Percentiles rank a stretch among this genome's conserved stretches.
Conservation (phyloP, 1,140 invertebrate species). For the Himalopsyche phryganea region DNA sequence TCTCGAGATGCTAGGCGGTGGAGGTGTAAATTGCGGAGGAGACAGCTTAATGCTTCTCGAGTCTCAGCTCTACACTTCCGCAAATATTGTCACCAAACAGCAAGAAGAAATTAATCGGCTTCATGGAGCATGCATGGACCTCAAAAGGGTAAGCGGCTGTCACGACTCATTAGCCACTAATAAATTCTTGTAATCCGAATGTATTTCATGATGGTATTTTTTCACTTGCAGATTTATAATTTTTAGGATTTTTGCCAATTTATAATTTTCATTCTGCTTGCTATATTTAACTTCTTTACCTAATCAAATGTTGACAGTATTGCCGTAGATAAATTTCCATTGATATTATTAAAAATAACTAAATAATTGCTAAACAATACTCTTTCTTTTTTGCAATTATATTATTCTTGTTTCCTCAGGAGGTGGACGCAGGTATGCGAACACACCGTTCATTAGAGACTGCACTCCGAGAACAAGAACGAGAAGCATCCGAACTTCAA, state of each 20-base stretch:
- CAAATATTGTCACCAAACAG: slow-evolving; percentile 68
- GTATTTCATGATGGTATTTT: too few species aligned
- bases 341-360: too few species aligned
- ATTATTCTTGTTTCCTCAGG: slow-evolving; percentile 45
- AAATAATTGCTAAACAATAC: too few species aligned
- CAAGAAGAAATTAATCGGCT: slow-evolving; percentile 73
- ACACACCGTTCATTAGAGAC: slow-evolving; percentile 55
- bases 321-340: too few species aligned
- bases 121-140: slow-evolving; percentile 52
- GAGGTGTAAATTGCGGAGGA: slow-evolving; percentile 48
- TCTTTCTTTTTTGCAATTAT: not conserved
- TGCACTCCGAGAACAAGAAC: slow-evolving; percentile 68
- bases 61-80: slow-evolving; percentile 68
- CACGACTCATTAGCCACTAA: too few species aligned
- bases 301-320: too few species aligned
- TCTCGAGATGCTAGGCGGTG: slow-evolving; percentile 64
- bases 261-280: not conserved
- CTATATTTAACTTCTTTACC: too few species aligned
- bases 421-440: slow-evolving; percentile 60
- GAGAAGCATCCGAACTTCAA: slow-evolving; percentile 68
- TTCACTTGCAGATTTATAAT: too few species aligned
- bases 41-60: slow-evolving; percentile 72
- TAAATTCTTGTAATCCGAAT: too few species aligned
- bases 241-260: too few species aligned
- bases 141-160: slow-evolving; percentile 58